Conservation (phyloP, 2,888 invertebrate genomes). For the Drosophila anomalipes region DNA sequence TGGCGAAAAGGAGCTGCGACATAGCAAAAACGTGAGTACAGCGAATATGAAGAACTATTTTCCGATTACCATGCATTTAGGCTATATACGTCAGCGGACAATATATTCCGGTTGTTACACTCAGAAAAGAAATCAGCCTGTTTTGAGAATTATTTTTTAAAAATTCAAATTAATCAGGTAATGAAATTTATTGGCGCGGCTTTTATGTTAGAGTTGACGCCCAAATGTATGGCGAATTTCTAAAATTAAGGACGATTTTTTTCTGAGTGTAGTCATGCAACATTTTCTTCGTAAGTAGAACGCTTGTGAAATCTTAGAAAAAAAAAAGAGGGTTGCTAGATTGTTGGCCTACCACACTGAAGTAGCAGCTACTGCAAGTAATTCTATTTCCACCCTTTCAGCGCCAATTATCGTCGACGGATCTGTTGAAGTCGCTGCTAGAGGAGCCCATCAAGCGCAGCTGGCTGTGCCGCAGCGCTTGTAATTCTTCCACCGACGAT, state of each 20-base stretch:
- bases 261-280: background rate
- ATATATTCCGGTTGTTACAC: no score
- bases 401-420: slow-evolving; percentile 83
- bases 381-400: slow-evolving; percentile 7
- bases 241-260: background rate
- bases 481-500: slow-evolving; percentile 77
- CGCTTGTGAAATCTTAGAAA: background rate
- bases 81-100: no score
- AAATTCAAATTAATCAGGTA: no score
- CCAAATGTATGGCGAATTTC: background rate
- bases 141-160: no score
- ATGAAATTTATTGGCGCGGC: no score
- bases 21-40: slow-evolving; percentile 56
- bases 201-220: no score
- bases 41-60: background rate
- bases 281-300: background rate
- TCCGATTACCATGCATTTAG: no score
- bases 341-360: background rate
- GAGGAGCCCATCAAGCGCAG: slow-evolving; percentile 86
- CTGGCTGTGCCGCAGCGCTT: slow-evolving; percentile 85
- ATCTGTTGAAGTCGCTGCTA: slow-evolving; percentile 83
- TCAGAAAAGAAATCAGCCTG: no score
- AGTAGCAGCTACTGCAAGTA: background rate
- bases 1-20: slow-evolving; percentile 63
- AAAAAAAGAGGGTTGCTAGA: background rate